Evolutionary conservation across 2,113 vertebrate species (phyloP), one percentile per base, ranked within the genome.

Genomic region (Forbesichthys papilliferus): DNA sequence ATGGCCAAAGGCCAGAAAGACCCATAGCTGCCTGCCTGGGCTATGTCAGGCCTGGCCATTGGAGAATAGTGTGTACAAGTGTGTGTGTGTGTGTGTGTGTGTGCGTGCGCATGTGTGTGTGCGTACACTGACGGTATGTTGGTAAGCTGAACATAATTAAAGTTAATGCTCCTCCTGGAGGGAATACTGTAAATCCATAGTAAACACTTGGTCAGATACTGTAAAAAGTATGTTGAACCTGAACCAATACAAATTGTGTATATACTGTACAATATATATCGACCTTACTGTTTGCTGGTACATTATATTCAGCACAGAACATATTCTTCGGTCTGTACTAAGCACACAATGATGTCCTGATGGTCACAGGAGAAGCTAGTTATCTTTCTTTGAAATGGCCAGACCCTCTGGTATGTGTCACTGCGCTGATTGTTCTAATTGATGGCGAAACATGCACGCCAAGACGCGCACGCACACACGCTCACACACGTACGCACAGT

Each of bases 1-100:
- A 89, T 85, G 85, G 87, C 78, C 36, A 84, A 77, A 88, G 82
- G 86, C 89, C 87, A 88, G 85, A 82, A 61, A 81, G 77, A 87
- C 78, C 78, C 84, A 85, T 82, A 79, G 82, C 83, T 77, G 75
- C 81, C 64, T 72, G 75, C 81, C 64, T 72, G 75, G 83, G 84
- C 83, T 67, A 66, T 53, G 49, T 71, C 79, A 86, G 75, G 87
- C 81, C 75, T 73, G 68, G 66, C 61, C 56, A 63, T 60, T 6
- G 54, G 48, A 52, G 56, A 14, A 20, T 18, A 12, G 48, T 34
- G 57, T 59, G 20, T 34, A 27, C 46, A 13, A 46, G 59, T 61
- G 59, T 61, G 11, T 61, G 13, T 61, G 36, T 27, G 16, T 48
- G 36, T 20, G 54, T 67, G 53, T 48, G 52, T 47, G 52, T 8